Conservation (phyloP, 2,888 invertebrate species). For the Orthosia gothica region DNA sequence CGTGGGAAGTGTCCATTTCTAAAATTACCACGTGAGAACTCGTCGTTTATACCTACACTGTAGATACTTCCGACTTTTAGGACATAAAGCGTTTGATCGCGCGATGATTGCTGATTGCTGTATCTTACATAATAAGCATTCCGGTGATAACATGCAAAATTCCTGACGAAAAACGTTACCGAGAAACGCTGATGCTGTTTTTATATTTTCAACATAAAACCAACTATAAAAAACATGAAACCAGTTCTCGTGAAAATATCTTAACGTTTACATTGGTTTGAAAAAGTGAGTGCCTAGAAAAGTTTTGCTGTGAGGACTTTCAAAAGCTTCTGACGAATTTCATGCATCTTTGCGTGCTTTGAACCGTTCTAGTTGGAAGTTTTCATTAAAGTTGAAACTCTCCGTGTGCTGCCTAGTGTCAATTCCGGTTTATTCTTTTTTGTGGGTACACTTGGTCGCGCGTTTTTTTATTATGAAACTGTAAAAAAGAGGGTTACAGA, state of each 20-base stretch:
- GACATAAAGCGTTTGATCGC: no score
- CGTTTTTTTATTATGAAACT: no score
- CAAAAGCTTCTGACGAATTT: slow-evolving; percentile 27
- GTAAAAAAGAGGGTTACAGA: background rate
- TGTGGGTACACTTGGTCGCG: background rate
- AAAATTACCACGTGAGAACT: no score
- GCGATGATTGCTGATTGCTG: no score
- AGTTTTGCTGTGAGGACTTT: slow-evolving; percentile 27
- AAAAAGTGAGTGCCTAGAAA: slow-evolving; percentile 16
- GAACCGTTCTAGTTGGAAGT: slow-evolving; percentile 21
- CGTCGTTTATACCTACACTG: no score
- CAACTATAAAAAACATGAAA: background rate
- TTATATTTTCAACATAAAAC: background rate
- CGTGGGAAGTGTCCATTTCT: no score
- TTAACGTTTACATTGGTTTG: slow-evolving; percentile 11
- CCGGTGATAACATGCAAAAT: background rate
- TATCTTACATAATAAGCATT: no score
- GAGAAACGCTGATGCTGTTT: background rate
- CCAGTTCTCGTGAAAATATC: slow-evolving; percentile 6
- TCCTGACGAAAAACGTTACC: background rate
- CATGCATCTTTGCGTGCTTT: slow-evolving; percentile 28
- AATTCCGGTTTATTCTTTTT: slow-evolving; percentile 9
- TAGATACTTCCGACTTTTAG: no score
- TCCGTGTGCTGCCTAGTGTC: background rate
- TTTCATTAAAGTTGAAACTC: slow-evolving; percentile 28